Evolutionary conservation across 2,797 vertebrate species (phyloP).

Genomic region (Anableps anableps): DNA sequence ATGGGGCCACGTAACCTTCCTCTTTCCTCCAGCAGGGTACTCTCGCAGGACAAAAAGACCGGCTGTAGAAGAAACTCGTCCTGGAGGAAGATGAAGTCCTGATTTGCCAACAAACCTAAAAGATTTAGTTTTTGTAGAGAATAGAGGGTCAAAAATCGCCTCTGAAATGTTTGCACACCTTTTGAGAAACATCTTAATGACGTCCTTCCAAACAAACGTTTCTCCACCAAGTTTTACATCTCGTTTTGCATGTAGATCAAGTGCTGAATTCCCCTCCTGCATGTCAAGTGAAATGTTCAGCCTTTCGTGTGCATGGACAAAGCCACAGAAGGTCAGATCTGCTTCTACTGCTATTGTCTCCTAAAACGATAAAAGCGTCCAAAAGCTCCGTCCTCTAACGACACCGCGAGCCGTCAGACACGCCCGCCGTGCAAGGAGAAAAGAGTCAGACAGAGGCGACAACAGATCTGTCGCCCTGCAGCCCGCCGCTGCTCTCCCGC

Average conservation of each 20-base stretch:
- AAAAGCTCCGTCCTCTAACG: neutral
- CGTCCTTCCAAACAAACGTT: neutral
- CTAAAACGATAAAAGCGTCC: neutral
- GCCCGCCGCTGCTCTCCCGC: conserved; percentile 5
- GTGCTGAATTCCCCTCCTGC: neutral
- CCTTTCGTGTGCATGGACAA: neutral
- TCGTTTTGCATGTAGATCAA: too few relatives aligned
- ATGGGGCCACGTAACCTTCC: neutral
- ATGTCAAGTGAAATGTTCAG: neutral
- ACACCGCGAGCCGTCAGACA: neutral
- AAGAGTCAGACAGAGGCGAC: conserved; percentile 31
- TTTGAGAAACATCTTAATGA: too few relatives aligned
- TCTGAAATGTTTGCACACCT: neutral
- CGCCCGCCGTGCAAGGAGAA: conserved; percentile 29
- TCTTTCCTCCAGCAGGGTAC: neutral
- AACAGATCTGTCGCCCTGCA: conserved; percentile 4
- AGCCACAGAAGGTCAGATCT: neutral
- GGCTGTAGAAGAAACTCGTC: too few relatives aligned
- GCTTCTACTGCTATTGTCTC: neutral
- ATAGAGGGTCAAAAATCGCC: too few relatives aligned
- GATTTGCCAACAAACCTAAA: too few relatives aligned
- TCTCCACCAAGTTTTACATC: neutral
- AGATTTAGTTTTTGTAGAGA: too few relatives aligned
- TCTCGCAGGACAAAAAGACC: too few relatives aligned
- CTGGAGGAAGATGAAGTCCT: too few relatives aligned